Evolutionary conservation across 2,797 vertebrate genomes (phyloP).

Genomic region (Hypotaenidia okinawae): DNA sequence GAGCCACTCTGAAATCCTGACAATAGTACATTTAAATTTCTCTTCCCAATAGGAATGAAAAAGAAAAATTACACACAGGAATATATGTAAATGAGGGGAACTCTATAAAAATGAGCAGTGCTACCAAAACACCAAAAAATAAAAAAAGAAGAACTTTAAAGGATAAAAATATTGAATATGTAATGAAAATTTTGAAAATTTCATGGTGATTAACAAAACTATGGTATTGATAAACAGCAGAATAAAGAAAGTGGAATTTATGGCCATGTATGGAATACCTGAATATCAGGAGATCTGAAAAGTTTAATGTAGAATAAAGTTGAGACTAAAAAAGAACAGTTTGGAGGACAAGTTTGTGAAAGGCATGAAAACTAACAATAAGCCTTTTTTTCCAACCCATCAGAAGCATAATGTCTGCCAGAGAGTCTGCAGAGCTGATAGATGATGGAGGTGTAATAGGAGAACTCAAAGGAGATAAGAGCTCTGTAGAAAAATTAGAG

Average conservation of each 20-base stretch:
- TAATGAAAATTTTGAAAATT: background rate
- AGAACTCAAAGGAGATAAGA: constrained; percentile 21
- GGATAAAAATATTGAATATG: background rate
- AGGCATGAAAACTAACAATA: background rate
- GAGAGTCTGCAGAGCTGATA: background rate
- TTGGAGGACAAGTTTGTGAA: background rate
- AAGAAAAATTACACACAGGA: background rate
- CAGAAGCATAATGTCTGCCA: background rate
- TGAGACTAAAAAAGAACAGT: background rate
- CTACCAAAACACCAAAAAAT: accelerated
- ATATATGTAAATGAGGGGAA: background rate
- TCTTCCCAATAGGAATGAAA: background rate
- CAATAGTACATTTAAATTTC: background rate
- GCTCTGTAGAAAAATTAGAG: background rate
- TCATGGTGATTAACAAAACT: background rate
- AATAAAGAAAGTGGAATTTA: background rate
- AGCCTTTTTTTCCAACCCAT: background rate
- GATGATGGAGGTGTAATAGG: background rate
- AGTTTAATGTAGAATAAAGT: background rate
- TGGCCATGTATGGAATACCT: background rate
- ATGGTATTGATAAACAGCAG: background rate
- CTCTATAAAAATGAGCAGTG: background rate
- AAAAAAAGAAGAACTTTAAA: background rate
- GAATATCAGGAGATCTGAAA: background rate
- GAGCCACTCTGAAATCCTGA: background rate